A percentile compares a stretch with the other conserved stretches of the same genome.
These are phyloP conservation scores for Molossus alvarezi DNA, from an alignment of 2,797 vertebrate genomes.

Conservation along the genomic window DNA sequence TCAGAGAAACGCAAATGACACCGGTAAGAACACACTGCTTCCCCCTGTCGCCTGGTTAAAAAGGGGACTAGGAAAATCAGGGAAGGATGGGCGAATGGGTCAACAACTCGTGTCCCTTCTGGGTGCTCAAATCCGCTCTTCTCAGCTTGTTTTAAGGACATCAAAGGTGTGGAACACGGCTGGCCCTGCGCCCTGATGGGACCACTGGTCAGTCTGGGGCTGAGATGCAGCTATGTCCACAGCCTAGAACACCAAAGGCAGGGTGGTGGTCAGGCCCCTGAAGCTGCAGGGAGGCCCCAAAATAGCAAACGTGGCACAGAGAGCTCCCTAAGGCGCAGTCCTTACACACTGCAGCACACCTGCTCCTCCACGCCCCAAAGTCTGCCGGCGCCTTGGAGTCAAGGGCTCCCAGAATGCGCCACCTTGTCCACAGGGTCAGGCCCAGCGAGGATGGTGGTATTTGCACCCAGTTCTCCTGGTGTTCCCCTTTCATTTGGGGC, in stretches of 20 bases:
- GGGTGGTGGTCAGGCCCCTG: fast-evolving
- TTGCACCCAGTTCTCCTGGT: neutral
- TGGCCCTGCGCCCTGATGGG: neutral
- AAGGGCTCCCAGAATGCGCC: fast-evolving
- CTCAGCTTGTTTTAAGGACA: neutral
- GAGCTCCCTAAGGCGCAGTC: fast-evolving
- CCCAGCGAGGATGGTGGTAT: fast-evolving
- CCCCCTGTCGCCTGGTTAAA: neutral
- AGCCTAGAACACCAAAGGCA: neutral
- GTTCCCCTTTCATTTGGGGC: neutral
- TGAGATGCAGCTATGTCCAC: fast-evolving
- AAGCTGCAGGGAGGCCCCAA: neutral
- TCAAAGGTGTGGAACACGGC: neutral
- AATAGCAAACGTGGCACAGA: fast-evolving
- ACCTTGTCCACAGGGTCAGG: neutral
- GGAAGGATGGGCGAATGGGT: neutral
- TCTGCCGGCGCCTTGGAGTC: neutral
- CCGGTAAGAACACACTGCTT: fast-evolving
- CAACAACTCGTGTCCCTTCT: neutral
- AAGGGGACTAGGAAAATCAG: neutral
- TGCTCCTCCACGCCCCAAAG: neutral
- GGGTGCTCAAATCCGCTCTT: neutral
- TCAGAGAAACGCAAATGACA: neutral
- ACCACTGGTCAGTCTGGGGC: neutral
- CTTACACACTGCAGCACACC: too few relatives aligned